A percentile compares a stretch with the other conserved stretches of the same genome.
Conservation (phyloP, 2,888 invertebrate species). For the Cordilura impudica region DNA sequence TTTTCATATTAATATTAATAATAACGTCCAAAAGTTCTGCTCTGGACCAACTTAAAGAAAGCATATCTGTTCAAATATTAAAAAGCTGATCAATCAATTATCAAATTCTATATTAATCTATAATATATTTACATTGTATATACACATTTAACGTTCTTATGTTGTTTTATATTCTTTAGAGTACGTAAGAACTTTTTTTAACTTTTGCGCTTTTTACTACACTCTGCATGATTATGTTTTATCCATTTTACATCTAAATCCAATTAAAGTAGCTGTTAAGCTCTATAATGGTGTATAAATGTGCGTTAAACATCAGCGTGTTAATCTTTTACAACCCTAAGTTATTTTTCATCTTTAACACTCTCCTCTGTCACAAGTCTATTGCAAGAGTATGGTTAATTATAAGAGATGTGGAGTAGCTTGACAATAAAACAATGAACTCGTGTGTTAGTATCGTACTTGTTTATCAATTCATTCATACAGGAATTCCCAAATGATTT, state of each 20-base stretch:
- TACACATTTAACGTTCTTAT: no score
- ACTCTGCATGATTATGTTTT: constrained; percentile 20
- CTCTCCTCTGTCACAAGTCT: constrained; percentile 17
- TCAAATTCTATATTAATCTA: no score
- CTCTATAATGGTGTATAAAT: constrained; percentile 62
- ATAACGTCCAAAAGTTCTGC: no score
- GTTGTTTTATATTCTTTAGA: no score
- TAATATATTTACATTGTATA: no score
- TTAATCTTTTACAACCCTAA: constrained; percentile 59
- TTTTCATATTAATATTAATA: no score
- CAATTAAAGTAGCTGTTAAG: constrained; percentile 66
- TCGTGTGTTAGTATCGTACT: constrained; percentile 8
- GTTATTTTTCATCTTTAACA: constrained; percentile 43
- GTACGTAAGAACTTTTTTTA: no score
- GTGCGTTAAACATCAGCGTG: constrained; percentile 62
- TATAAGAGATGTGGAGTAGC: constrained; percentile 10
- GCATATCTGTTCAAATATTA: no score
- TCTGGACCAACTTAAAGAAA: no score
- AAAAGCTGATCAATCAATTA: no score
- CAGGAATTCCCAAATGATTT: constrained; percentile 62
- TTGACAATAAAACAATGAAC: constrained; percentile 26
- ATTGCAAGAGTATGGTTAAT: not conserved
- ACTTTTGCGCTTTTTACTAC: constrained; percentile 14
- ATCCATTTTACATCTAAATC: constrained; percentile 64
- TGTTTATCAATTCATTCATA: constrained; percentile 50